Evolutionary conservation across 2,113 vertebrate species (phyloP).

Genomic region (Gulo gulo): DNA sequence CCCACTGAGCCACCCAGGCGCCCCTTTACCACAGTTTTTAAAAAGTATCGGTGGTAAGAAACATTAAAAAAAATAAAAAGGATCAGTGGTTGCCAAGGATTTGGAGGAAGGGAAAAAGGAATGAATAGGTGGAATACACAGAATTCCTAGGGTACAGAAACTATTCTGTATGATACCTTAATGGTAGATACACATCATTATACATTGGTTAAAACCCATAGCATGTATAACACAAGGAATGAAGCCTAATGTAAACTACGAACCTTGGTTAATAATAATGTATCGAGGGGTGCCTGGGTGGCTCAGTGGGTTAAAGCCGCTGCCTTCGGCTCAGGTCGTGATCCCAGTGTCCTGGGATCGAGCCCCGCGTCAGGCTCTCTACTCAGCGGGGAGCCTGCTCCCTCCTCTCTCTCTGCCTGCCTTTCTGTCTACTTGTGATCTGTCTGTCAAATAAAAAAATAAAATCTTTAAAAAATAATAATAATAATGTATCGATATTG

Average conservation of each 20-base stretch:
- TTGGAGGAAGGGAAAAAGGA: neutral
- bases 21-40: neutral
- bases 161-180: neutral
- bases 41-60: neutral
- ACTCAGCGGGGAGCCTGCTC: too few relatives aligned
- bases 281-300: too few relatives aligned
- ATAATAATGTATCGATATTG: neutral
- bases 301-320: too few relatives aligned
- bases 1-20: too few relatives aligned
- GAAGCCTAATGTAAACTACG: neutral
- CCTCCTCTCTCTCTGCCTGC: too few relatives aligned
- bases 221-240: neutral
- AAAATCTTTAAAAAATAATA: too few relatives aligned
- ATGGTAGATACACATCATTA: neutral
- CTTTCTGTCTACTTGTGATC: too few relatives aligned
- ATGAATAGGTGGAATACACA: neutral
- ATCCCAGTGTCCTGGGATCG: too few relatives aligned
- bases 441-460: too few relatives aligned
- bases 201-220: neutral
- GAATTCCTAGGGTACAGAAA: neutral
- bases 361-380: too few relatives aligned
- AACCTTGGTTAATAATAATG: slow-evolving; percentile 2
- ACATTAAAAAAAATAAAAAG: neutral
- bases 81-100: neutral
- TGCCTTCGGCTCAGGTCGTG: too few relatives aligned